Conservation (phyloP, 1,140 invertebrate genomes). For the Panagrolaimus sp. region DNA sequence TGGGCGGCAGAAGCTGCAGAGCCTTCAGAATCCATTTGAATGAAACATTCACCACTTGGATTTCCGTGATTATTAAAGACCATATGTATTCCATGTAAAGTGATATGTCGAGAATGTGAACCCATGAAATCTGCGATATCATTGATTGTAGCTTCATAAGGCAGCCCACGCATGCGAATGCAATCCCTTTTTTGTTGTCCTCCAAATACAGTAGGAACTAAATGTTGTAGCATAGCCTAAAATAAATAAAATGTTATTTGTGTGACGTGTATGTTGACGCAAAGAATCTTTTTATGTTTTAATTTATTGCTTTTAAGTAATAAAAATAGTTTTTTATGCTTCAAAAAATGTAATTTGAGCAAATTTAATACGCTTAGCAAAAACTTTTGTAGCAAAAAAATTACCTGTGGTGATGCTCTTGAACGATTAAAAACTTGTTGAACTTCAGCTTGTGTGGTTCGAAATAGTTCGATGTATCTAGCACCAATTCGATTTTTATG, state of each 20-base stretch:
- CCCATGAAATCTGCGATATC: conserved; percentile 94
- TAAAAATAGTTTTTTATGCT: too few relatives aligned
- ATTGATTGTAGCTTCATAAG: conserved; percentile 62
- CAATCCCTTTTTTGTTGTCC: conserved; percentile 69
- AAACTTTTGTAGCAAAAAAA: too few relatives aligned
- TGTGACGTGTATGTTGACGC: too few relatives aligned
- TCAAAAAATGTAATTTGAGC: too few relatives aligned
- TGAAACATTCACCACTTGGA: conserved; percentile 95
- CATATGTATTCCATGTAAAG: conserved; percentile 64
- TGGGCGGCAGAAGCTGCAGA: conserved; percentile 79
- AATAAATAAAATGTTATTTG: too few relatives aligned
- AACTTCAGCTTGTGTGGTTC: conserved; percentile 94
- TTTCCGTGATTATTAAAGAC: conserved; percentile 73
- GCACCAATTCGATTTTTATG: conserved; percentile 90
- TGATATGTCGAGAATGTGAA: conserved; percentile 89
- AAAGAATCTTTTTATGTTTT: too few relatives aligned
- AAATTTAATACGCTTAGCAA: too few relatives aligned
- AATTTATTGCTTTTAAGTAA: too few relatives aligned
- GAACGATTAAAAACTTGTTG: conserved; percentile 72
- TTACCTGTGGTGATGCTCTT: conserved; percentile 60
- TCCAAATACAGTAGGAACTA: too few relatives aligned
- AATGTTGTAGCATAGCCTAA: too few relatives aligned
- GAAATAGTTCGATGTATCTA: conserved; percentile 94
- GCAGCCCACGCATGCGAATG: conserved; percentile 82
- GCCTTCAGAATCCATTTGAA: conserved; percentile 92